These are phyloP conservation scores for Temnothorax curvispinosus DNA, from an alignment of 1,140 invertebrate genomes.

Conservation along the genomic window DNA sequence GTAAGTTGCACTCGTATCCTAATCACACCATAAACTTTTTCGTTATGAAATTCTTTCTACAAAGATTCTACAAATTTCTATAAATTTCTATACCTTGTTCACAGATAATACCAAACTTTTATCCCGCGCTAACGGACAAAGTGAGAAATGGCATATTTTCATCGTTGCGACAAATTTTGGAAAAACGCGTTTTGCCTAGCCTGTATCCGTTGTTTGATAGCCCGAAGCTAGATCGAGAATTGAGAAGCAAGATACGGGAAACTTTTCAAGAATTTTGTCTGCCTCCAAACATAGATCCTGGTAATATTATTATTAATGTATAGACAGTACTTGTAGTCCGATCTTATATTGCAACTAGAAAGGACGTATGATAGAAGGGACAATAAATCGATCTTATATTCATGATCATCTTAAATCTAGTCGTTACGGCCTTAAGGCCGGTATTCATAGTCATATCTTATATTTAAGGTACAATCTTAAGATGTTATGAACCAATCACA, in stretches of 20 bases:
- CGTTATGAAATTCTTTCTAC: background rate
- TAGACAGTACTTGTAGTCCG: no score
- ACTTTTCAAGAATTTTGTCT: constrained; percentile 97
- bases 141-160: constrained; percentile 96
- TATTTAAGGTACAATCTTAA: no score
- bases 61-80: background rate
- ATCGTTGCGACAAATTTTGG: constrained; percentile 96
- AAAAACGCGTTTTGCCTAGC: constrained; percentile 96
- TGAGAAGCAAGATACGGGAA: constrained; percentile 94
- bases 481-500: no score
- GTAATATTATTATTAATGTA: constrained; percentile 69
- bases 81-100: constrained; percentile 64
- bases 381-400: no score
- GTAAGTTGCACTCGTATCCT: constrained; percentile 81
- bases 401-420: no score
- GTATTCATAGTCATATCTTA: no score
- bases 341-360: no score
- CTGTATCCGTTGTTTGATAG: constrained; percentile 97
- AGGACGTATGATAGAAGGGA: no score
- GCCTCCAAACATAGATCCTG: constrained; percentile 84
- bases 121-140: constrained; percentile 93
- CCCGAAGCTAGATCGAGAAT: constrained; percentile 95
- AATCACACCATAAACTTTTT: background rate
- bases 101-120: constrained; percentile 97
- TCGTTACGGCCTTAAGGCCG: no score